Evolutionary conservation across 2,113 vertebrate genomes (phyloP).

Genomic region (Ciconia stormi): DNA sequence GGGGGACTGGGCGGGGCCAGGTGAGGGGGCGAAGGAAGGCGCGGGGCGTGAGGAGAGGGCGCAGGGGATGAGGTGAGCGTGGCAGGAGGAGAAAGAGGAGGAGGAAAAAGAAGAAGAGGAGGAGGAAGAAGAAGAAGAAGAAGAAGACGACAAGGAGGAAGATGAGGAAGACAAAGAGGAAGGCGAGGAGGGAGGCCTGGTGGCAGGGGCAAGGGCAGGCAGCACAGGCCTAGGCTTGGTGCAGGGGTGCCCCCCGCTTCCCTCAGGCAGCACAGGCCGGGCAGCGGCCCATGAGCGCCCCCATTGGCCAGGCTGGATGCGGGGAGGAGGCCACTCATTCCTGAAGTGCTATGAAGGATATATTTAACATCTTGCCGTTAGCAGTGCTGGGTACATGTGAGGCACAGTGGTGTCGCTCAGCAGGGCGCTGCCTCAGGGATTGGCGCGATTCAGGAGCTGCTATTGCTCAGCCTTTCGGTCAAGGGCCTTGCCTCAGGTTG

Average conservation of each 20-base stretch:
- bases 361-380: neutral
- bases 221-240: neutral
- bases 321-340: neutral
- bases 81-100: too few species aligned
- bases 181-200: neutral
- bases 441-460: neutral
- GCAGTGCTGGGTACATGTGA: rapidly evolving
- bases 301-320: rapidly evolving
- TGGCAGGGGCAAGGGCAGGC: neutral
- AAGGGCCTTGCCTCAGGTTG: neutral
- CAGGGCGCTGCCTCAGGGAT: rapidly evolving
- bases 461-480: neutral
- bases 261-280: too few species aligned
- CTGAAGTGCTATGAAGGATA: rapidly evolving
- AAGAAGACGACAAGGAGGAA: neutral
- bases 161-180: neutral
- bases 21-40: neutral
- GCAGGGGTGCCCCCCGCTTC: too few species aligned
- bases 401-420: neutral
- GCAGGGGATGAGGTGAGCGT: neutral
- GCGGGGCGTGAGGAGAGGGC: too few species aligned
- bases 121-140: too few species aligned
- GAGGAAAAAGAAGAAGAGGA: too few species aligned
- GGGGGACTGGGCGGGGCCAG: neutral
- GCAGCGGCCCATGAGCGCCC: neutral